phyloP scores from a whole-genome alignment of 2,113 vertebrate genomes.

The Chaenocephalus aceratus region DNA sequence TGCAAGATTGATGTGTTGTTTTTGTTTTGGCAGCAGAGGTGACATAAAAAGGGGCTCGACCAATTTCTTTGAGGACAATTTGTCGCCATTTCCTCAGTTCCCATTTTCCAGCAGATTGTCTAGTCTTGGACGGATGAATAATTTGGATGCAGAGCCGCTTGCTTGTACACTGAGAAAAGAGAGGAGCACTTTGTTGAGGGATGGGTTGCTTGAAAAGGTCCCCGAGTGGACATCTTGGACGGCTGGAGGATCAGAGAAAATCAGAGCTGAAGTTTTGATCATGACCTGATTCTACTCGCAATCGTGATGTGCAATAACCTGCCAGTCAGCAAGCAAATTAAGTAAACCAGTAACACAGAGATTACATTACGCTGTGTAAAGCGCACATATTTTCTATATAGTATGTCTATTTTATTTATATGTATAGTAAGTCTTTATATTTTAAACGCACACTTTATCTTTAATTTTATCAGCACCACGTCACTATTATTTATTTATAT shows the following conservation, averaged over 20 bases:
- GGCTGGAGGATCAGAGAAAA: constrained; percentile 29
- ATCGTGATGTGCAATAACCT: constrained; percentile 37
- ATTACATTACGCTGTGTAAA: no score
- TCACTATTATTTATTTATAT: no score
- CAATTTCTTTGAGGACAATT: constrained; percentile 44
- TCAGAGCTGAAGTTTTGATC: constrained; percentile 42
- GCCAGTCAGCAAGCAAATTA: constrained; percentile 53
- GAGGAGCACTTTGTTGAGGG: not conserved
- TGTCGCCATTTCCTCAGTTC: constrained; percentile 43
- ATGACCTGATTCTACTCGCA: constrained; percentile 33
- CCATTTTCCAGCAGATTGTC: constrained; percentile 29
- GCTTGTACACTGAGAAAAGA: constrained; percentile 1
- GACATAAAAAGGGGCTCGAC: constrained; percentile 13
- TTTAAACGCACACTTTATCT: no score
- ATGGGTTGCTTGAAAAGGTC: not conserved
- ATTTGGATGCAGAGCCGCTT: constrained; percentile 44
- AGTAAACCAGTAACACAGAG: no score
- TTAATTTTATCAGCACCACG: no score
- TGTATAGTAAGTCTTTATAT: no score
- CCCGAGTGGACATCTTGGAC: not conserved
- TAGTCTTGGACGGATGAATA: constrained; percentile 42
- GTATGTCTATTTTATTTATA: no score
- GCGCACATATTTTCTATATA: no score
- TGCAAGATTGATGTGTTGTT: constrained; percentile 59
- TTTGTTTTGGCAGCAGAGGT: constrained; percentile 9